Percentiles rank a stretch among this genome's conserved stretches.
Evolutionary conservation across 2,113 vertebrate species (phyloP).

Genomic region (Empidonax traillii): DNA sequence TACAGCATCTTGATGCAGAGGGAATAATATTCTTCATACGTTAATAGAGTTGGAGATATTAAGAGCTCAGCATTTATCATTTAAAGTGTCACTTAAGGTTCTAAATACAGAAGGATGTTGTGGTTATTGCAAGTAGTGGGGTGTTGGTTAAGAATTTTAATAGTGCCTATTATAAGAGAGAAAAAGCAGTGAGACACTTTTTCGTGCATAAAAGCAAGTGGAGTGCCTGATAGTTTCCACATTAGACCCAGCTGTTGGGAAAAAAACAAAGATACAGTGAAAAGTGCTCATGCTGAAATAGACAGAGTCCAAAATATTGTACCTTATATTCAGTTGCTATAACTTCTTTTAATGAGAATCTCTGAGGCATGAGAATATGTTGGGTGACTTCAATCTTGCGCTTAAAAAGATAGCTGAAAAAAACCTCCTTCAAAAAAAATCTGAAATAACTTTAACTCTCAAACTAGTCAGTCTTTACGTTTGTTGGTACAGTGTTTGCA

Average conservation of each 20-base stretch:
- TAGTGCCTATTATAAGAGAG: neutral
- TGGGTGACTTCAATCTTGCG: neutral
- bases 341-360: conserved; percentile 35
- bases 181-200: neutral
- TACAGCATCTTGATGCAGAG: neutral
- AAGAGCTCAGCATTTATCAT: neutral
- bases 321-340: neutral
- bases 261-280: neutral
- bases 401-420: conserved; percentile 28
- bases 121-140: neutral
- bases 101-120: neutral
- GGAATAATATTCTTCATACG: neutral
- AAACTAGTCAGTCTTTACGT: neutral
- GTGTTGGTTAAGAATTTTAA: neutral
- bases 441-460: conserved; percentile 17
- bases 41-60: conserved; percentile 4
- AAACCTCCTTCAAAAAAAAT: neutral
- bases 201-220: neutral
- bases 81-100: conserved; percentile 3
- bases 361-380: neutral
- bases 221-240: neutral
- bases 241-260: neutral
- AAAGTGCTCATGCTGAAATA: neutral
- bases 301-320: neutral
- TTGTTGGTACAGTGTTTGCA: neutral